Evolutionary conservation across 2,888 invertebrate species (phyloP), one percentile per base, ranked within the genome.

Genomic region (Leptinotarsa peninsularis): DNA sequence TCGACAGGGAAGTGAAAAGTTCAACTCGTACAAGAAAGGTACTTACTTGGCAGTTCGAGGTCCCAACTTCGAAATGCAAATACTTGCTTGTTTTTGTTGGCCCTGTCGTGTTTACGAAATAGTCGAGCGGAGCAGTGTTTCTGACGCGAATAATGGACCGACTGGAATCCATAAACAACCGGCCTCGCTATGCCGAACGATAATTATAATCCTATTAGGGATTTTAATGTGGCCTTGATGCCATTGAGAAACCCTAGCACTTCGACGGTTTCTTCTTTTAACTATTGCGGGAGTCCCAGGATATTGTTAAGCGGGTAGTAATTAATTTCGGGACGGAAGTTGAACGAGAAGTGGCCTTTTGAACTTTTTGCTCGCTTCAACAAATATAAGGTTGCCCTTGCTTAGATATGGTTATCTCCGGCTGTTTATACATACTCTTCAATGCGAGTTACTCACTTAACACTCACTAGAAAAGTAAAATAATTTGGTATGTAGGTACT

Each of bases 131-230:
- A 63, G 43, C 33, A n/a, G 33, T 63, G 63, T 43, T 63, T 27
- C 63, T 63, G 63, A 63, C 33, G 63, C n/a, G 43, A n/a, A 63
- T 63, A 63, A 63, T 63, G 63, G 63, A 63, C 63, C 63, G 63
- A 63, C 63, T 43, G 43, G 58, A 58, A 70, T 70, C 58, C 58
- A 70, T 70, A 58, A 70, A 70, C 58, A 70, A 58, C 43, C 60
- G 49, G 43, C 49, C 7, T 33, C 70, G 70, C 58, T 58, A 66
- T 67, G 56, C 52, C 56, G 54, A 72, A 67, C 74, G 52, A 63
- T 72, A 75, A 72, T 78, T 72, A 77, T 79, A 75, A 79, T 79
- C 77, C 75, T 73, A 77, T 79, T 79, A 77, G 71, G 52, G 33
- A 60, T 54, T 73, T 72, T 73, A 73, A 69, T 71, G 60, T 50